A percentile compares a stretch with the other conserved stretches of the same genome.
phyloP scores from a whole-genome alignment of 2,888 invertebrate species.

The Atethmia centrago region DNA sequence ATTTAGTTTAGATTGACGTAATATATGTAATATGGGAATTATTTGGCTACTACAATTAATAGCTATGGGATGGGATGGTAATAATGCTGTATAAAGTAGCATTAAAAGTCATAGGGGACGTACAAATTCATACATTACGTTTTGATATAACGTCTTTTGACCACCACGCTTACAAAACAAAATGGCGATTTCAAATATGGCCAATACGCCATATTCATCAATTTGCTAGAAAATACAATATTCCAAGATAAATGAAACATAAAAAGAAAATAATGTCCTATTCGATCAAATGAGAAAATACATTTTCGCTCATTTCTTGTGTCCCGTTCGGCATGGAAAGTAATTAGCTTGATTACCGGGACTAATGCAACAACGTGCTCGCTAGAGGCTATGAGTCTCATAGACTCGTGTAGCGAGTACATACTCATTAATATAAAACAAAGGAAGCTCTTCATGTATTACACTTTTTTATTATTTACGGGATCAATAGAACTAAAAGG shows the following conservation, averaged over 20 bases:
- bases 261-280: conserved; percentile 25
- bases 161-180: not conserved
- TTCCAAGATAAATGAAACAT: not conserved
- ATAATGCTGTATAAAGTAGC: too few relatives aligned
- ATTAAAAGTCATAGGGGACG: not conserved
- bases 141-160: not conserved
- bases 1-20: not conserved
- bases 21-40: not conserved
- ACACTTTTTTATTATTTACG: conserved; percentile 28
- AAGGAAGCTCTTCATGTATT: conserved; percentile 18
- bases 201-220: too few relatives aligned
- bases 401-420: too few relatives aligned
- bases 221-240: not conserved
- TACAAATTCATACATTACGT: too few relatives aligned
- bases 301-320: conserved; percentile 35
- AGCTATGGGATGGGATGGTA: too few relatives aligned
- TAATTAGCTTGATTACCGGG: conserved; percentile 51
- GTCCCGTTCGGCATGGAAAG: conserved; percentile 34
- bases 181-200: not conserved
- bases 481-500: not conserved
- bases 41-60: not conserved
- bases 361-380: conserved; percentile 40
- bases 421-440: conserved; percentile 50
- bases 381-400: conserved; percentile 20
- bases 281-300: conserved; percentile 25